Conservation (phyloP, 2,113 vertebrate species). For the Pseudorectes ferrugineus region DNA sequence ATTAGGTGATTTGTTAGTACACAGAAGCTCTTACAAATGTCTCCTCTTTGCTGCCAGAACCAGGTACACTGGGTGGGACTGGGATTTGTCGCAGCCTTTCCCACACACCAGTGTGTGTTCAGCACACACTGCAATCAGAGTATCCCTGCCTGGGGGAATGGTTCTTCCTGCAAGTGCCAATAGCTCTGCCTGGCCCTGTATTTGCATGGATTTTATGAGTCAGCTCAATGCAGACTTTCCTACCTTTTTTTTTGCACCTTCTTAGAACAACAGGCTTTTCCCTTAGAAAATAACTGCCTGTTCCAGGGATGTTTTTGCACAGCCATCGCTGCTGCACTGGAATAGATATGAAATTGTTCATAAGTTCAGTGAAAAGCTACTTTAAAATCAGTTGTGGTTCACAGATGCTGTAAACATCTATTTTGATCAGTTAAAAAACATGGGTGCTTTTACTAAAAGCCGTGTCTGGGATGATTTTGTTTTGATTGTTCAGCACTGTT, state of each 20-base stretch:
- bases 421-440: conserved; percentile 15
- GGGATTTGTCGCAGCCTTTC: background rate
- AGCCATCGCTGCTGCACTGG: background rate
- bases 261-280: background rate
- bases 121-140: background rate
- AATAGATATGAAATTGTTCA: background rate
- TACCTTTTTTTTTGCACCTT: background rate
- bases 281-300: background rate
- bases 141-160: background rate
- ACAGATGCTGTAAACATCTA: conserved; percentile 24
- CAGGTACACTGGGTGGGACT: background rate
- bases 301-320: background rate
- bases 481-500: conserved; percentile 41
- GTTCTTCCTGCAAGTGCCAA: background rate
- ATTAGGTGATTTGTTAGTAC: background rate
- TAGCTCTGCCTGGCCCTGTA: background rate
- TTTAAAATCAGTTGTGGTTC: conserved; percentile 2
- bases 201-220: background rate
- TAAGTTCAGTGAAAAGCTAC: conserved; percentile 1
- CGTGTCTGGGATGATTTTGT: conserved; percentile 9
- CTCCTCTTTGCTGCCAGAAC: background rate
- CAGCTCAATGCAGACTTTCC: background rate
- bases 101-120: background rate
- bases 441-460: conserved; percentile 17
- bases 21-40: background rate